Conservation (phyloP, 1,140 invertebrate species). For the Panonychus citri region DNA sequence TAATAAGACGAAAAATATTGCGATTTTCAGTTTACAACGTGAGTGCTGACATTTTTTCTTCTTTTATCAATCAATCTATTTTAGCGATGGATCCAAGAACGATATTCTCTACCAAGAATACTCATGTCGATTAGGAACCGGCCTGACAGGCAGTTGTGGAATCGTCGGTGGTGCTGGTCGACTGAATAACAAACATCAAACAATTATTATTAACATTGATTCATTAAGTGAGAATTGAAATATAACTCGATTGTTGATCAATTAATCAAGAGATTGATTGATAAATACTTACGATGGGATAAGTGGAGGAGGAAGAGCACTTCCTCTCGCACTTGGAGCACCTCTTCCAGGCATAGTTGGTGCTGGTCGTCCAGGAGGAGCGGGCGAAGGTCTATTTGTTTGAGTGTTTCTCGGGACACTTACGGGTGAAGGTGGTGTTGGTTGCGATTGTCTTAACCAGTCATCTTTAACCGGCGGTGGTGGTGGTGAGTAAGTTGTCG, state of each 20-base stretch:
- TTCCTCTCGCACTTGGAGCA: conserved; percentile 19
- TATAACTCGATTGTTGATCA: no score
- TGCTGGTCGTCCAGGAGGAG: conserved; percentile 18
- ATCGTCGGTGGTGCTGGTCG: background rate
- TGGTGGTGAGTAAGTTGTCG: conserved; percentile 65
- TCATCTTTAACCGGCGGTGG: conserved; percentile 30
- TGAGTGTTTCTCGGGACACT: conserved; percentile 1
- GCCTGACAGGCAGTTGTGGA: background rate
- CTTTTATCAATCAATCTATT: no score
- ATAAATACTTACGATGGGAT: conserved; percentile 85
- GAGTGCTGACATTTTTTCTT: no score
- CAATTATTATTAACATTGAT: background rate
- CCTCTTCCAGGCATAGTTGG: conserved; percentile 25
- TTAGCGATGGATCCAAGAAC: no score
- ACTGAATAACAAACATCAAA: background rate
- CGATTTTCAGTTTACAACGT: no score
- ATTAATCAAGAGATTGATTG: no score
- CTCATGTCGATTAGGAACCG: no score
- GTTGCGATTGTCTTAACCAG: conserved; percentile 27
- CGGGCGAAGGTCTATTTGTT: conserved; percentile 11
- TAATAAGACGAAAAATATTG: no score
- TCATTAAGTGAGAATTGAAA: no score
- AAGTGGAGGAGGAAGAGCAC: conserved; percentile 49
- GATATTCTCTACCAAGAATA: no score
- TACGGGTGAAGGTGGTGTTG: conserved; percentile 11